Evolutionary conservation across 1,140 invertebrate genomes (phyloP).

Genomic region (Solen grandis): DNA sequence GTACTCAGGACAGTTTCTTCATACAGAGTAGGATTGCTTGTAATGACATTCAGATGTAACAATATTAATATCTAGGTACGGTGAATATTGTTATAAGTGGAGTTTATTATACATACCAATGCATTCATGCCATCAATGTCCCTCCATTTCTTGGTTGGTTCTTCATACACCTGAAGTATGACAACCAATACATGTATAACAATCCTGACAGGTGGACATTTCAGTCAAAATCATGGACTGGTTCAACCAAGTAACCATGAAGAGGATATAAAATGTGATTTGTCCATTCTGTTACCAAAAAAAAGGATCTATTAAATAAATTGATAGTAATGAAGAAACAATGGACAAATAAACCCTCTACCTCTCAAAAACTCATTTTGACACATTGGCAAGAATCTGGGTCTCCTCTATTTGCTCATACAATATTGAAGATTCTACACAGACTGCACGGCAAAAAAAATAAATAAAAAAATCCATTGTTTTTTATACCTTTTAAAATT

Average conservation of each 20-base stretch:
- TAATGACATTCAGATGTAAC: too few species aligned
- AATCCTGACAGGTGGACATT: not conserved
- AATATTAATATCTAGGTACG: too few species aligned
- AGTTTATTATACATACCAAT: constrained; percentile 29
- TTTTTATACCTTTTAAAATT: too few species aligned
- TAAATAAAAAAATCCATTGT: too few species aligned
- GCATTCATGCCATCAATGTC: constrained; percentile 45
- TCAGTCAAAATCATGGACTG: not conserved
- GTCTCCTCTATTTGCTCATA: too few species aligned
- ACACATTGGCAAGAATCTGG: too few species aligned
- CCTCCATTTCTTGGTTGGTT: constrained; percentile 44
- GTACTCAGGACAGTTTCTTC: too few species aligned
- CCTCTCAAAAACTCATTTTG: too few species aligned
- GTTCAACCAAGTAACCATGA: not conserved
- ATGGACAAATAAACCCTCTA: not conserved
- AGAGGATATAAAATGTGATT: not conserved
- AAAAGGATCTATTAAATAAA: not conserved
- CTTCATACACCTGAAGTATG: constrained; percentile 27
- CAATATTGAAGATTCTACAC: too few species aligned
- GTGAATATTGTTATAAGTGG: too few species aligned
- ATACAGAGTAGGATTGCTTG: too few species aligned
- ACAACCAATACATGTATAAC: not conserved
- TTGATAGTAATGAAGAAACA: not conserved
- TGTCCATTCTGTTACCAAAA: not conserved
- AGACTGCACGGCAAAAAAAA: too few species aligned